Evolutionary conservation across 2,113 vertebrate species (phyloP).

Genomic region (Ailuropoda melanoleuca): DNA sequence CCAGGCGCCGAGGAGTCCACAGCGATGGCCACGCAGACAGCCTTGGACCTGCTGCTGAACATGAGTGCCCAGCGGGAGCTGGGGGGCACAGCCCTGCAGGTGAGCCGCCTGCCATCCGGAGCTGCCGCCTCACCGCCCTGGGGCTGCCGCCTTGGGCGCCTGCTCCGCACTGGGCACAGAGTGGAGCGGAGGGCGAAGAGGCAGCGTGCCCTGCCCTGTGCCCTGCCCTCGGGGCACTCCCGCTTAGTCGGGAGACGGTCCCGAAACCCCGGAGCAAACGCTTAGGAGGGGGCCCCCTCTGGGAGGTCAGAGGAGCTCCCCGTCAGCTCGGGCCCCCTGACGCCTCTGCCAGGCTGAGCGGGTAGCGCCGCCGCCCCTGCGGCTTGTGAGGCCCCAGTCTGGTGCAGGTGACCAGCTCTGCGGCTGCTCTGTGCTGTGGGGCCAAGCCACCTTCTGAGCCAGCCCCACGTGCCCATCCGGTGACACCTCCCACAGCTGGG

Average conservation of each 20-base stretch:
- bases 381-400: not conserved
- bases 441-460: not conserved
- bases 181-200: not conserved
- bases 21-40: slow-evolving; percentile 93
- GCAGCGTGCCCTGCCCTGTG: too few species aligned
- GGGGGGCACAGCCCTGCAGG: slow-evolving; percentile 90
- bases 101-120: slow-evolving; percentile 70
- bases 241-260: not conserved
- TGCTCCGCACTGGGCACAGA: accelerated
- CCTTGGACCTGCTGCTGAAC: slow-evolving; percentile 94
- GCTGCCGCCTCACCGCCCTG: not conserved
- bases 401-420: accelerated
- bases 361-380: accelerated
- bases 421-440: not conserved
- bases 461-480: accelerated
- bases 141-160: not conserved
- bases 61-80: slow-evolving; percentile 94
- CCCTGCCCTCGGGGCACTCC: not conserved
- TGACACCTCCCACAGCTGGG: not conserved
- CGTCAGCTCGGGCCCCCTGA: accelerated
- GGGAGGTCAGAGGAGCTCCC: not conserved
- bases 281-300: not conserved
- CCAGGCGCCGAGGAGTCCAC: slow-evolving; percentile 85
- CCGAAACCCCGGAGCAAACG: not conserved
- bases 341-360: not conserved